Base-by-base conservation (phyloP, 2,888 invertebrate species). In the Platerodrilus igneus region DNA sequence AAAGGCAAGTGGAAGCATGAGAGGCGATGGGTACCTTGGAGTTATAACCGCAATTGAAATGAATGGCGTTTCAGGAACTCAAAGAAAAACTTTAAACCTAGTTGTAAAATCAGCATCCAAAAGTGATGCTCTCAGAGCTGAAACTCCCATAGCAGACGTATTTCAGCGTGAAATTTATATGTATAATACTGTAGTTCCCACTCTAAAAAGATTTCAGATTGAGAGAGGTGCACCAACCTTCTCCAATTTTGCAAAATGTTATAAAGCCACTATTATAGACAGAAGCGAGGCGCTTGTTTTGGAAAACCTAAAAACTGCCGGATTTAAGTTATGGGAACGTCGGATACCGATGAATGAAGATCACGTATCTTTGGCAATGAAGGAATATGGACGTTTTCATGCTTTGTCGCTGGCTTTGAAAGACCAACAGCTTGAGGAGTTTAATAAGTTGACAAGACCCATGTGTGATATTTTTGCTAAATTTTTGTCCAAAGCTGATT, bases 311-410 rank as follows among this genome's bases (percentile, higher is more conserved):
- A 52, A 52, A 25, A 36, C 38, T 11, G 18, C 21, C 9, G 56
- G 53, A 1, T 62, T 51, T 37, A 33, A 46, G 3, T 20, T 60
- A 25, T 57, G 56, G 53, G 46, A 59, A 30, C 45, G 55, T 9
- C 53, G 48, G 19, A 37, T 40, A 9, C 50, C 52, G 7, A 56
- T 63, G 47, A 46, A 60, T 25, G 46, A 50, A 10, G 43, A 52
- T 14, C 63, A 63, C 37, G 41, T 60, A 1, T 34, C 35, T 9
- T 16, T 54, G 4, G 57, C 58, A 13, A 33, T 63, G 10, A 44
- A 49, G 10, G 57, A 58, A 27, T 56, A 60, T 26, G 63, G 54
- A 0, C 56, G 54, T 30, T 57, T 59, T 14, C 64, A 64, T 35
- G 55, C 58, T 1, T 41, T 58, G 2, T 57, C 58, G 2, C 52